These are phyloP conservation scores for Scaptomyza montana DNA, from an alignment of 1,140 invertebrate genomes.

Conservation along the genomic window DNA sequence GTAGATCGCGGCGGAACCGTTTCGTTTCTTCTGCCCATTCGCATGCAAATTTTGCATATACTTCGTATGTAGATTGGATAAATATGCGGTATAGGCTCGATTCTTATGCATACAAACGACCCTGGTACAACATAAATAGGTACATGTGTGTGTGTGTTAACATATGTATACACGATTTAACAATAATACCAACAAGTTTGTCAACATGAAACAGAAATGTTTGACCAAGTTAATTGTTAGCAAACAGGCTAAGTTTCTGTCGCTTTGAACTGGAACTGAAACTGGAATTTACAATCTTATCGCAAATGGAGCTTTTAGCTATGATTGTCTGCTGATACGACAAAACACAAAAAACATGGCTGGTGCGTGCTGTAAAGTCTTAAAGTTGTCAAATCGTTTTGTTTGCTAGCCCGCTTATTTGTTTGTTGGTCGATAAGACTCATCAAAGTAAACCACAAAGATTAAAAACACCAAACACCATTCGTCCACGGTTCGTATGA, in stretches of 20 bases:
- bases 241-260: neutral
- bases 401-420: slow-evolving; percentile 27
- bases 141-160: neutral
- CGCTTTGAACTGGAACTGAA: neutral
- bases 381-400: neutral
- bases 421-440: slow-evolving; percentile 22
- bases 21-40: slow-evolving; percentile 15
- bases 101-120: slow-evolving; percentile 32
- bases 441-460: slow-evolving; percentile 1
- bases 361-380: neutral
- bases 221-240: slow-evolving; percentile 13
- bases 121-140: slow-evolving; percentile 38
- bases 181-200: slow-evolving; percentile 18
- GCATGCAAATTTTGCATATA: slow-evolving; percentile 44
- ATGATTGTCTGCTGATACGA: slow-evolving; percentile 13
- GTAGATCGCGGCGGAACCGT: slow-evolving; percentile 16
- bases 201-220: slow-evolving; percentile 22
- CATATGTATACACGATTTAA: too few relatives aligned
- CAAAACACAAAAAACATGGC: too few relatives aligned
- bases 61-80: slow-evolving; percentile 20
- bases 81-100: slow-evolving; percentile 35
- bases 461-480: neutral
- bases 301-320: slow-evolving; percentile 3
- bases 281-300: slow-evolving; percentile 39
- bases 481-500: slow-evolving; percentile 51